Conservation (phyloP, 2,113 vertebrate species). For the Dryoscopus gambensis region DNA sequence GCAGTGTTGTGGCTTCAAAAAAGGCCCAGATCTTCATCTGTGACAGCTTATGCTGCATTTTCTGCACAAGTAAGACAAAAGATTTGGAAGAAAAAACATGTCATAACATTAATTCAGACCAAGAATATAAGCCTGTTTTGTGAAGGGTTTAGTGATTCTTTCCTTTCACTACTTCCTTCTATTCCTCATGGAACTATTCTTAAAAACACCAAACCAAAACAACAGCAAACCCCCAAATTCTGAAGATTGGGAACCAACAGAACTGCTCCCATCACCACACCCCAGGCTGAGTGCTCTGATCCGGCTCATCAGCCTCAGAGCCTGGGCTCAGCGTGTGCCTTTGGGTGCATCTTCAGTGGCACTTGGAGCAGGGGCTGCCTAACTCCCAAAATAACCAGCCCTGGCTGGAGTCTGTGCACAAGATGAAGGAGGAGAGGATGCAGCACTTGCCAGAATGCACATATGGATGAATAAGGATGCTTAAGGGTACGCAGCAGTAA, state of each 20-base stretch:
- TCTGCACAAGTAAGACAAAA: not conserved
- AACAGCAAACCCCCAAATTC: not conserved
- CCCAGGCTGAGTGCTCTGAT: not conserved
- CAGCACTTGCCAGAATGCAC: not conserved
- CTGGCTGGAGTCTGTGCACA: not conserved
- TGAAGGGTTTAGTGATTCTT: not conserved
- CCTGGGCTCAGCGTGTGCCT: not conserved
- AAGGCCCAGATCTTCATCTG: not conserved
- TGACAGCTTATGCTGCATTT: not conserved
- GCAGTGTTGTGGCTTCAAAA: not conserved
- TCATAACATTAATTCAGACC: not conserved
- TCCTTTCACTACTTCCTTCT: not conserved
- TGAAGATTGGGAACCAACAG: not conserved
- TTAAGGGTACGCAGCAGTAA: constrained; percentile 76
- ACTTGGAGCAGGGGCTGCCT: not conserved
- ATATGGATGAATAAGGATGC: constrained; percentile 34
- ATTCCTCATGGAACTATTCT: not conserved
- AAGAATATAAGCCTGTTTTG: not conserved
- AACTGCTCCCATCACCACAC: not conserved
- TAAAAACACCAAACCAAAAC: not conserved
- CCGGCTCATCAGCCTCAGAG: not conserved
- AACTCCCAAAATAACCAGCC: not conserved
- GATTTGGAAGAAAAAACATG: not conserved
- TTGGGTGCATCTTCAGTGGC: not conserved
- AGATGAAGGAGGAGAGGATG: not conserved